These are phyloP conservation scores for Varanus komodoensis DNA, from an alignment of 2,113 vertebrate species.

Conservation along the genomic window DNA sequence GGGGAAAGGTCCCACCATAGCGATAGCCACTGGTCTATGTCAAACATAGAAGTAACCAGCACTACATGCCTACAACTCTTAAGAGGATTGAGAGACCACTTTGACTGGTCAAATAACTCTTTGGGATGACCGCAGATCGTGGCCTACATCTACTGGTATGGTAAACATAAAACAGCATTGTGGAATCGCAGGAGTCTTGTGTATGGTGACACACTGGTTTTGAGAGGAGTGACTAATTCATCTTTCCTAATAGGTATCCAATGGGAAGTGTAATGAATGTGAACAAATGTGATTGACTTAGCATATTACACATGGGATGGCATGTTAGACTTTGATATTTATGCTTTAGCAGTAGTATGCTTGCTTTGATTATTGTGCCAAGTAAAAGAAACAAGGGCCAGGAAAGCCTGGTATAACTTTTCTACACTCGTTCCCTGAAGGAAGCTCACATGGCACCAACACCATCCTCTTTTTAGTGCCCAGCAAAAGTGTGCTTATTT, in stretches of 20 bases:
- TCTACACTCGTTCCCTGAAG: neutral
- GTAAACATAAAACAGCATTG: neutral
- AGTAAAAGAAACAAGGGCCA: neutral
- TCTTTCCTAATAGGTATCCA: neutral
- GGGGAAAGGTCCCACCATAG: neutral
- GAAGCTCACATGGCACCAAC: no score
- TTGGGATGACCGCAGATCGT: neutral
- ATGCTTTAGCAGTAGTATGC: neutral
- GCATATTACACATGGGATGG: neutral
- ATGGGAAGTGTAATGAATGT: neutral
- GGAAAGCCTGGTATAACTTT: neutral
- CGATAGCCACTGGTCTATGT: neutral
- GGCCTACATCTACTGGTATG: neutral
- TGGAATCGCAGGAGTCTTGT: neutral
- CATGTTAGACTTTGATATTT: neutral
- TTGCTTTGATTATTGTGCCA: neutral
- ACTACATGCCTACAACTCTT: neutral
- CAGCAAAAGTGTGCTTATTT: no score
- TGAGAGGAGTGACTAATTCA: neutral
- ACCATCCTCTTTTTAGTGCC: no score
- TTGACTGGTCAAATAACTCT: neutral
- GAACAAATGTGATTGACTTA: neutral
- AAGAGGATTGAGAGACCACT: neutral
- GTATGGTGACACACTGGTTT: neutral
- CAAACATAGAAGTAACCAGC: neutral